These are phyloP conservation scores for Emydoidea blandingii DNA, from an alignment of 2,797 vertebrate genomes.

Conservation along the genomic window DNA sequence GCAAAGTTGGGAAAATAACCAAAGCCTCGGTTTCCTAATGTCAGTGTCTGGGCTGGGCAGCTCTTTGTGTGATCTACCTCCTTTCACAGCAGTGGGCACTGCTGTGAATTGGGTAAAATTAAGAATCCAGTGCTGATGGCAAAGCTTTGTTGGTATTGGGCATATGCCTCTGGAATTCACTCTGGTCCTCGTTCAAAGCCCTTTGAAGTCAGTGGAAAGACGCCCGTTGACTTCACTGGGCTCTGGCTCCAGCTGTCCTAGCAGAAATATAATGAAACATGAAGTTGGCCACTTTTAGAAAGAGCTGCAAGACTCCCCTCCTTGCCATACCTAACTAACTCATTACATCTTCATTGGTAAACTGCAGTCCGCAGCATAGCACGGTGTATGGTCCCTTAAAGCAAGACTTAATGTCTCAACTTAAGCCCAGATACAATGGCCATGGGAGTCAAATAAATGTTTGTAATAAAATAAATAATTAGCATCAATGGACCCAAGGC, in stretches of 20 bases:
- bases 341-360: background rate
- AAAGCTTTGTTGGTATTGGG: background rate
- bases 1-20: background rate
- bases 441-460: background rate
- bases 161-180: accelerated
- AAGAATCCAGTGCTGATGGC: background rate
- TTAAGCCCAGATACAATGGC: background rate
- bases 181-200: background rate
- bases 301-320: background rate
- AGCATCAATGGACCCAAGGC: background rate
- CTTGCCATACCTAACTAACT: background rate
- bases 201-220: background rate
- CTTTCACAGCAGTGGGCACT: background rate
- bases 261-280: background rate
- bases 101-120: background rate
- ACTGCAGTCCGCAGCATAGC: background rate
- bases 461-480: background rate
- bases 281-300: background rate
- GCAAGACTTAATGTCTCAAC: conserved; percentile 1
- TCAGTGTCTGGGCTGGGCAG: background rate
- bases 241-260: background rate
- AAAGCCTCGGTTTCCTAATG: accelerated
- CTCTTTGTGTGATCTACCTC: background rate
- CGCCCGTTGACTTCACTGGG: background rate
- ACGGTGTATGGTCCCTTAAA: accelerated